Base-by-base conservation (phyloP, 2,797 vertebrate genomes). In the Pelochelys cantorii region DNA sequence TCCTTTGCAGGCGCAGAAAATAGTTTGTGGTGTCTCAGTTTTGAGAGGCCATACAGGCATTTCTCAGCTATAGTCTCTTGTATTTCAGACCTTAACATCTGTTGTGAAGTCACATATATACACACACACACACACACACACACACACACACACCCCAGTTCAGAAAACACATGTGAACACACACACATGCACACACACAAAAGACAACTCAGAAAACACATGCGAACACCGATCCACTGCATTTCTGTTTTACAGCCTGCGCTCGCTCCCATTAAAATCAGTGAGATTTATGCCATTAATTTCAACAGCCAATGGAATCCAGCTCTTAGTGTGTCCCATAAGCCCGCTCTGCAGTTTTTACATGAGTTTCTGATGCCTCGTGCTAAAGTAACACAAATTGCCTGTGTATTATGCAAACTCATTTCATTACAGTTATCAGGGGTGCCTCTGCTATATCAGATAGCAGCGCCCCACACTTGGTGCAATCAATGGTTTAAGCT, bases 401-500 rank as follows among this genome's bases (percentile, higher is more conserved):
- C 94, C 91, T 96, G 93, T 91, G 94, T 95, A 94, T 96, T 97
- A 97, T 97, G 92, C 92, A 97, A 97, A 95, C 90, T 95, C 37
- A 79, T 95, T 56, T 92, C 94, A 88, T 90, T 94, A 97, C 71
- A 96, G 88, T 94, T 91, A 87, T 94, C 95, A 59, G 84, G 95
- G 90, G 96, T 94, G 85, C 86, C 68, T 84, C 96, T 37, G 1
- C 12, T 92, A 81, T 81, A 83, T 83, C 48, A 77, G 89, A 68
- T 81, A 91, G 87, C 85, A 89, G 93, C 92, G 97, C 91, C 87
- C 95, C 88, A 85, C 42, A 65, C 86, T 85, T 84, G 86, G 90
- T 89, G 86, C 88, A 96, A 97, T 97, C 95, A 96, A 95, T 96
- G 90, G 94, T 97, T 95, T 94, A 97, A 96, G 96, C 94, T 93